Percentiles rank a stretch among this genome's conserved stretches.
These are phyloP conservation scores for Connochaetes taurinus DNA, from an alignment of 2,113 vertebrate species.

Conservation along the genomic window DNA sequence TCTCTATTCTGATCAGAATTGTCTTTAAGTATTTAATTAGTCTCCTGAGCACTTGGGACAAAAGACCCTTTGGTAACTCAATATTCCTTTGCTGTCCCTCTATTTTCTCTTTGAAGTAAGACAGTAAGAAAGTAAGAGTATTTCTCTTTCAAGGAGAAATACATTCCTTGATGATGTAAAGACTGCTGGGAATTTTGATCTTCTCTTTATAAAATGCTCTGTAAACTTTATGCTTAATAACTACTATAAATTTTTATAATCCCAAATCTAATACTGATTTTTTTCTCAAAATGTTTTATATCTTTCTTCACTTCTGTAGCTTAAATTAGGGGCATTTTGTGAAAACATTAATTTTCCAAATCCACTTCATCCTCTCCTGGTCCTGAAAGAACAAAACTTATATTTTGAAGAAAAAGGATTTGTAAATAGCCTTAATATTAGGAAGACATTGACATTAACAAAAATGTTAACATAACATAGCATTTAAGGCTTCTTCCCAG, in stretches of 20 bases:
- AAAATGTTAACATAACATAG: not conserved
- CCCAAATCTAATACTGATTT: not conserved
- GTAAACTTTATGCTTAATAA: not conserved
- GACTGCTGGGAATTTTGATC: not conserved
- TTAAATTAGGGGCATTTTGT: conserved; percentile 2
- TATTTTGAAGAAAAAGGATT: not conserved
- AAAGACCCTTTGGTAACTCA: not conserved
- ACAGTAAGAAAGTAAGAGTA: too few species aligned
- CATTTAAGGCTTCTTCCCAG: not conserved
- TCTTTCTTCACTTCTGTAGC: not conserved
- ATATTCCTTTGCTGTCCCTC: not conserved
- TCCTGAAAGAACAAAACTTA: not conserved
- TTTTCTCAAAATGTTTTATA: not conserved
- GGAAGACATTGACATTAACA: not conserved
- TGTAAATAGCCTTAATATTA: not conserved
- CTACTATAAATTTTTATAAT: not conserved
- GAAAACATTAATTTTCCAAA: not conserved
- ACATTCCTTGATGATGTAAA: not conserved
- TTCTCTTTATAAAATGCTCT: not conserved
- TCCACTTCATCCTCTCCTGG: not conserved
- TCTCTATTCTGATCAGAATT: not conserved
- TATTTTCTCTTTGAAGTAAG: not conserved
- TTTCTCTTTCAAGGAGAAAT: not conserved
- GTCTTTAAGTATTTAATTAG: not conserved
- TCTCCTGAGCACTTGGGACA: not conserved